Evolutionary conservation across 2,888 invertebrate genomes (phyloP).

Genomic region (Nemurella pictetii): DNA sequence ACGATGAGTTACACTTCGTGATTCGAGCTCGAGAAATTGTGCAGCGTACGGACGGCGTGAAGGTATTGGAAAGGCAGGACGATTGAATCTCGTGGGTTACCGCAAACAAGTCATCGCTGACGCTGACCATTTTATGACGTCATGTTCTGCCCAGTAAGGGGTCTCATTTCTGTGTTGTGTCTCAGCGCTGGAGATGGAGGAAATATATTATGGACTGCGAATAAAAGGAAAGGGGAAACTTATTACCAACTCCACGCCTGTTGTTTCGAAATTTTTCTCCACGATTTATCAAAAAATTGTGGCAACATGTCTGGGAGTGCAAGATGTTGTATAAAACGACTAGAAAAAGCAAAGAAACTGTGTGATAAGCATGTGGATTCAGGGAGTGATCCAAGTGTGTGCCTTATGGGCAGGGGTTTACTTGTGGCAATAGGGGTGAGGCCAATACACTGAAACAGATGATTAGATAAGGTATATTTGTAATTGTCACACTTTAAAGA

Average conservation of each 20-base stretch:
- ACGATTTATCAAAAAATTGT: background rate
- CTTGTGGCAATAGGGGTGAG: too few relatives aligned
- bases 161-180: background rate
- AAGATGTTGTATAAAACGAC: background rate
- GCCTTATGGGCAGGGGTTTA: too few relatives aligned
- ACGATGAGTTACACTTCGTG: background rate
- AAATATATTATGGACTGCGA: background rate
- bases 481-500: background rate
- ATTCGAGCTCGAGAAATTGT: background rate
- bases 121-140: background rate
- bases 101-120: background rate
- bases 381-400: background rate
- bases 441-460: background rate
- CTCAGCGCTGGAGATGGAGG: background rate
- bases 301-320: background rate
- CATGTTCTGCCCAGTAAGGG: background rate
- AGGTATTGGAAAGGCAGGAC: background rate
- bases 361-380: background rate
- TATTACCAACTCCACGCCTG: background rate
- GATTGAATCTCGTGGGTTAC: background rate
- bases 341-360: background rate
- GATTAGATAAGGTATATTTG: background rate
- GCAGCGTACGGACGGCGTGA: background rate
- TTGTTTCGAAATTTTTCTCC: background rate
- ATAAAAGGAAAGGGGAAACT: background rate